phyloP scores from a whole-genome alignment of 1,140 invertebrate genomes.

The Vanessa atalanta region DNA sequence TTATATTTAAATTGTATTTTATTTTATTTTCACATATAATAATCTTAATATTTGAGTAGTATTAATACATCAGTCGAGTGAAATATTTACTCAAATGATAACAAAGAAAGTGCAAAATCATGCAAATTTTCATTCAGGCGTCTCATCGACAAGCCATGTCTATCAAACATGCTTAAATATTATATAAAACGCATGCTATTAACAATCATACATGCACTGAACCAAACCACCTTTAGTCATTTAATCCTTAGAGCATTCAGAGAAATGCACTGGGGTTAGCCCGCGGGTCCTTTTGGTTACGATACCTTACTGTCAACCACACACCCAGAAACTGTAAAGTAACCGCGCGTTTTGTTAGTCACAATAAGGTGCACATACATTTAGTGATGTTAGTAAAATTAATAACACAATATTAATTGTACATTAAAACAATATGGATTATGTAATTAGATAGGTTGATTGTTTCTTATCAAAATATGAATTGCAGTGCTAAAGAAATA shows the following conservation, averaged over 20 bases:
- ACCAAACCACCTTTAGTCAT: constrained; percentile 69
- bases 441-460: neutral
- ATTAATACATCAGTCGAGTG: no score
- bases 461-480: no score
- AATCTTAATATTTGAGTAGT: no score
- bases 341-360: constrained; percentile 66
- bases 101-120: neutral
- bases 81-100: no score
- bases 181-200: constrained; percentile 8
- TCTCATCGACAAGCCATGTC: neutral
- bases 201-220: constrained; percentile 36
- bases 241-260: constrained; percentile 82
- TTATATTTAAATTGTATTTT: no score
- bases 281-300: constrained; percentile 98
- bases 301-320: constrained; percentile 97
- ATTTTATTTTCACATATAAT: no score
- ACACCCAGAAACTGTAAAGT: constrained; percentile 96
- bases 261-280: constrained; percentile 98
- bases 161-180: constrained; percentile 22
- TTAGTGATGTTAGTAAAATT: neutral
- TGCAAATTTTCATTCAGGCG: neutral
- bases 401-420: constrained; percentile 1
- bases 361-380: constrained; percentile 36
- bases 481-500: no score
- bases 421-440: neutral